Percentiles rank a stretch among this genome's conserved stretches.
Evolutionary conservation across 2,797 vertebrate species (phyloP).

Genomic region (Uromys caudimaculatus): DNA sequence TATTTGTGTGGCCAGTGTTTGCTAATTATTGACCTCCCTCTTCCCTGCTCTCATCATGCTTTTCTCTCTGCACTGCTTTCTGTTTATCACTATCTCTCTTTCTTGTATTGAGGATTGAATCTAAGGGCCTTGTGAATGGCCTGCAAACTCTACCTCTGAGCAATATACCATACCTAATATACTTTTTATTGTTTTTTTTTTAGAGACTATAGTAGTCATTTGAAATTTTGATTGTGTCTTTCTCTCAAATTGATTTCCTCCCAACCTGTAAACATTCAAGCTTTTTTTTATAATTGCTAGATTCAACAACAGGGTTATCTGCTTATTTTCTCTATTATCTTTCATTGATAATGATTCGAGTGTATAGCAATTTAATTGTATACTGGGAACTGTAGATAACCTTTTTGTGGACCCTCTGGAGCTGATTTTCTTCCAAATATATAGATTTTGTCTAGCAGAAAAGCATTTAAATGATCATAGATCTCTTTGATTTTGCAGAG

Average conservation of each 20-base stretch:
- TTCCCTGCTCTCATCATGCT: not conserved
- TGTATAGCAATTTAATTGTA: not conserved
- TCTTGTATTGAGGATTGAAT: not conserved
- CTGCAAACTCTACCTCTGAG: not conserved
- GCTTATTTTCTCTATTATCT: not conserved
- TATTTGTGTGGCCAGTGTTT: not conserved
- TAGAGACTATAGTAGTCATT: not conserved
- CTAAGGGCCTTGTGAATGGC: not conserved
- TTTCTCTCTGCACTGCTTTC: not conserved
- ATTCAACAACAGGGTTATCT: not conserved
- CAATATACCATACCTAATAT: not conserved
- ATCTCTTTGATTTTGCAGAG: not conserved
- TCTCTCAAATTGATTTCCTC: constrained; percentile 12
- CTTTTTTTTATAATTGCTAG: not conserved
- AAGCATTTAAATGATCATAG: not conserved
- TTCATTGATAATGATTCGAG: not conserved
- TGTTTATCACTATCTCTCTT: not conserved
- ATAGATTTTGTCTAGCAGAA: not conserved
- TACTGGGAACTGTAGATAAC: not conserved
- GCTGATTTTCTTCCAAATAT: not conserved
- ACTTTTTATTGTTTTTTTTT: not conserved
- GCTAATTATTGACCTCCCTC: not conserved
- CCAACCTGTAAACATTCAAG: not conserved
- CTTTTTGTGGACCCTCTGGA: not conserved
- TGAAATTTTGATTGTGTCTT: not conserved